phyloP scores from a whole-genome alignment of 1,140 invertebrate genomes.

The Ceratina japonica region DNA sequence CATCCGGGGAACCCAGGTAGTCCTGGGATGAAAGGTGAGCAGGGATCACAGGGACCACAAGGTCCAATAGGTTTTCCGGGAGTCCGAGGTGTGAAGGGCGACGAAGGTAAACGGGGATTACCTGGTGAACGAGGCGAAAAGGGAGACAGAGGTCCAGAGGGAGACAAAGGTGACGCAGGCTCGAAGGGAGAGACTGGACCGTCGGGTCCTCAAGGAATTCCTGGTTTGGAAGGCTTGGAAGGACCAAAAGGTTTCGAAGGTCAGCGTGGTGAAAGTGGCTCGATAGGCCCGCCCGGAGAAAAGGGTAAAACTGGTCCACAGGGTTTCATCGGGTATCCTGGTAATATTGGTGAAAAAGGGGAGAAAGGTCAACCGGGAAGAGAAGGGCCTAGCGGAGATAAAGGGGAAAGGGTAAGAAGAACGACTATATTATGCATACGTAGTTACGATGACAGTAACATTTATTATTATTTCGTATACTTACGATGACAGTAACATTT shows the following conservation, averaged over 20 bases:
- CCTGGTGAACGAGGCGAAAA: constrained; percentile 77
- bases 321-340: constrained; percentile 87
- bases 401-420: constrained; percentile 69
- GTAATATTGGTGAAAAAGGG: constrained; percentile 88
- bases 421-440: not conserved
- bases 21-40: constrained; percentile 89
- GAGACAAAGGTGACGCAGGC: constrained; percentile 87
- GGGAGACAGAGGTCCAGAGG: constrained; percentile 88
- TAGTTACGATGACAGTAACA: too few relatives aligned
- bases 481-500: too few relatives aligned
- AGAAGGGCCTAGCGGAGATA: constrained; percentile 81
- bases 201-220: constrained; percentile 83
- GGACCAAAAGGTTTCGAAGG: constrained; percentile 91
- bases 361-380: constrained; percentile 88
- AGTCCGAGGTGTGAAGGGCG: constrained; percentile 86
- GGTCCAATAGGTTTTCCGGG: constrained; percentile 89
- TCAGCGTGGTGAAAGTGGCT: constrained; percentile 84
- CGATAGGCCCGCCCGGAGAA: constrained; percentile 80
- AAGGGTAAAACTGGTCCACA: constrained; percentile 86
- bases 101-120: constrained; percentile 85
- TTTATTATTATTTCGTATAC: too few relatives aligned
- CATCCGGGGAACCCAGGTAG: constrained; percentile 86
- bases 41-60: constrained; percentile 84
- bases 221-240: constrained; percentile 90
- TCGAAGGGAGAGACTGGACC: constrained; percentile 87